Evolutionary conservation across 2,888 invertebrate genomes (phyloP).

Genomic region (Xanthostigma xanthostigma): DNA sequence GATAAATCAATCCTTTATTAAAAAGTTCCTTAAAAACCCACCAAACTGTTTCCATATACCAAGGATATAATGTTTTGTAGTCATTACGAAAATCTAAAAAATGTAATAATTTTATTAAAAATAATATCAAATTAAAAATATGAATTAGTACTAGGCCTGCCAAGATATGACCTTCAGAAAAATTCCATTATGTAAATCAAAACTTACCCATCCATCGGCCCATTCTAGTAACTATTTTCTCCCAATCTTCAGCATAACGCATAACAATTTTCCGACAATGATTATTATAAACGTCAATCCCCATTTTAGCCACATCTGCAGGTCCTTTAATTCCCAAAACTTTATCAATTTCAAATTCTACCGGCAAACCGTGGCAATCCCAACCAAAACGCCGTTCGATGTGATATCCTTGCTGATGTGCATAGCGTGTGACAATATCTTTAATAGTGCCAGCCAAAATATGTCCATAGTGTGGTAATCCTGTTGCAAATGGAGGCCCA

Average conservation of each 20-base stretch:
- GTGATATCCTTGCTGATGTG: slow-evolving; percentile 86
- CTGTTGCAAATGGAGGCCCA: slow-evolving; percentile 99
- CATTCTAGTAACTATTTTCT: slow-evolving; percentile 68
- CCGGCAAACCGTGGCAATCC: slow-evolving; percentile 97
- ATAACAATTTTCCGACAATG: slow-evolving; percentile 96
- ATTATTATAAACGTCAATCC: slow-evolving; percentile 86
- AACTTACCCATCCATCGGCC: slow-evolving; percentile 87
- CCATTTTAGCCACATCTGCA: slow-evolving; percentile 92
- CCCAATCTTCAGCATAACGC: slow-evolving; percentile 90
- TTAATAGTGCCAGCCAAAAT: slow-evolving; percentile 97
- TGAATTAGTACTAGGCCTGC: no score
- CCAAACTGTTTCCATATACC: slow-evolving; percentile 99
- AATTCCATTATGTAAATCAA: not conserved
- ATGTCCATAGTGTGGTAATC: slow-evolving; percentile 97
- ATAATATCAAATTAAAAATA: no score
- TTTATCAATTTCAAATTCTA: slow-evolving; percentile 90
- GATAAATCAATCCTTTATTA: slow-evolving; percentile 90
- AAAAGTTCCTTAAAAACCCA: slow-evolving; percentile 95
- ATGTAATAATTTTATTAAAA: no score
- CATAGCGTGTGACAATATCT: slow-evolving; percentile 93
- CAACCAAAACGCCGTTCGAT: slow-evolving; percentile 93
- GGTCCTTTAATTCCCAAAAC: slow-evolving; percentile 83
- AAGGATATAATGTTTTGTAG: slow-evolving; percentile 96
- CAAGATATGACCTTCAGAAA: no score
- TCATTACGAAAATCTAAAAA: slow-evolving; percentile 85